phyloP scores from a whole-genome alignment of 2,888 invertebrate genomes.

The Aproaerema taeniolella region DNA sequence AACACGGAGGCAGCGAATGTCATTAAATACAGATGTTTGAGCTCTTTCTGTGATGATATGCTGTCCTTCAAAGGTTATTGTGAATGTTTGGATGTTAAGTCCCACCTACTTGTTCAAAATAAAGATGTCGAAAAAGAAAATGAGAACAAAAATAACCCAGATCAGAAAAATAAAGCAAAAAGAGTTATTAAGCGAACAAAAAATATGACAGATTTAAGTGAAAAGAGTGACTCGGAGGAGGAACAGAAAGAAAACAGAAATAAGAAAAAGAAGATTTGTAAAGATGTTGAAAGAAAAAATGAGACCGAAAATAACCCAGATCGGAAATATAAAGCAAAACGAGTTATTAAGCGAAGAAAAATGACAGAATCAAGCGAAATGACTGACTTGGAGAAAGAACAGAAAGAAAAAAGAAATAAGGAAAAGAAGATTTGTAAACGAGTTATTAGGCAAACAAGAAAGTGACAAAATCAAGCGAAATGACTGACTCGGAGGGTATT shows the following conservation, averaged over 20 bases:
- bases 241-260: conserved; percentile 13
- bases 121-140: conserved; percentile 8
- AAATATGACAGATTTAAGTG: conserved; percentile 3
- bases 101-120: conserved; percentile 10
- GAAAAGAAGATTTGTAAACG: too few relatives aligned
- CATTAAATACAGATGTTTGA: conserved; percentile 10
- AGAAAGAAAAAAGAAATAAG: conserved; percentile 10
- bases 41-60: neutral
- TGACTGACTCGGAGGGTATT: too few relatives aligned
- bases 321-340: conserved; percentile 2
- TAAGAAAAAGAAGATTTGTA: conserved; percentile 12
- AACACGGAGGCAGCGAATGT: conserved; percentile 9
- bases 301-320: conserved; percentile 3
- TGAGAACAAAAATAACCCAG: conserved; percentile 7
- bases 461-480: too few relatives aligned
- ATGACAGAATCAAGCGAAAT: neutral
- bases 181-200: conserved; percentile 7
- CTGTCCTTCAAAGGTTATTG: conserved; percentile 6
- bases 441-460: too few relatives aligned
- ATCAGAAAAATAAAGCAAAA: conserved; percentile 6
- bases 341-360: conserved; percentile 3
- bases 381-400: conserved; percentile 9
- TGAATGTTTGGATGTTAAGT: conserved; percentile 10
- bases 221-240: conserved; percentile 10
- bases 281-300: conserved; percentile 4